Percentiles rank a stretch among this genome's conserved stretches.
Evolutionary conservation across 2,888 invertebrate genomes (phyloP).

Genomic region (Craniophora ligustri): DNA sequence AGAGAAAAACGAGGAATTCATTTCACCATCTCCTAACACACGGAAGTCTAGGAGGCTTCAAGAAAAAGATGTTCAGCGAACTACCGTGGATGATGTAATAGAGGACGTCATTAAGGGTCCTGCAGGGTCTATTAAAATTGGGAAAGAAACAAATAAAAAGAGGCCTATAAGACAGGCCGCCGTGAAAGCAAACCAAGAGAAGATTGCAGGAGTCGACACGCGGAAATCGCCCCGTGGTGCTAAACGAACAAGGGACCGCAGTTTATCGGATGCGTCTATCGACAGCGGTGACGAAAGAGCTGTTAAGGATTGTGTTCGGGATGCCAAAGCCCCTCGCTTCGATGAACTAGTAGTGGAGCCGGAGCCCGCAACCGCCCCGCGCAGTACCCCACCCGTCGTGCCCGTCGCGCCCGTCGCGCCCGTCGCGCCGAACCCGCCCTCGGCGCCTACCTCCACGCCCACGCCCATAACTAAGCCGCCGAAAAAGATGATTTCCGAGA

Average conservation of each 20-base stretch:
- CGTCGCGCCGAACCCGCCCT: conserved; percentile 37
- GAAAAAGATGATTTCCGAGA: conserved; percentile 84
- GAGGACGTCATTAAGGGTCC: conserved; percentile 95
- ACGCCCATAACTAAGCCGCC: conserved; percentile 81
- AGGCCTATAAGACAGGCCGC: conserved; percentile 88
- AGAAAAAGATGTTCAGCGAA: conserved; percentile 93
- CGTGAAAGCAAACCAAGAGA: conserved; percentile 67
- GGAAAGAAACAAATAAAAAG: conserved; percentile 79
- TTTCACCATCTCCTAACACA: conserved; percentile 91
- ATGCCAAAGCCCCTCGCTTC: conserved; percentile 70
- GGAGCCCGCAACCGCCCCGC: conserved; percentile 25
- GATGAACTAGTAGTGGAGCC: conserved; percentile 52
- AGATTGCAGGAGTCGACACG: conserved; percentile 68
- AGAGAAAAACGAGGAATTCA: conserved; percentile 89
- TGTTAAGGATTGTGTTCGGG: conserved; percentile 66
- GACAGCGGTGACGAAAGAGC: conserved; percentile 90
- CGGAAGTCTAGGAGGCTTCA: conserved; percentile 94
- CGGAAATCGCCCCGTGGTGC: conserved; percentile 91
- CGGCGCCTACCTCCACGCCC: conserved; percentile 43
- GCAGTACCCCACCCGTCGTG: conserved; percentile 18
- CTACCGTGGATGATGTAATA: conserved; percentile 95
- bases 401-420: conserved; percentile 25
- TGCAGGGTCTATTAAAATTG: conserved; percentile 62
- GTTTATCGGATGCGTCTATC: conserved; percentile 90
- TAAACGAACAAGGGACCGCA: conserved; percentile 90